Base-by-base conservation (phyloP, 2,797 vertebrate species). In the Hyperoplus immaculatus region DNA sequence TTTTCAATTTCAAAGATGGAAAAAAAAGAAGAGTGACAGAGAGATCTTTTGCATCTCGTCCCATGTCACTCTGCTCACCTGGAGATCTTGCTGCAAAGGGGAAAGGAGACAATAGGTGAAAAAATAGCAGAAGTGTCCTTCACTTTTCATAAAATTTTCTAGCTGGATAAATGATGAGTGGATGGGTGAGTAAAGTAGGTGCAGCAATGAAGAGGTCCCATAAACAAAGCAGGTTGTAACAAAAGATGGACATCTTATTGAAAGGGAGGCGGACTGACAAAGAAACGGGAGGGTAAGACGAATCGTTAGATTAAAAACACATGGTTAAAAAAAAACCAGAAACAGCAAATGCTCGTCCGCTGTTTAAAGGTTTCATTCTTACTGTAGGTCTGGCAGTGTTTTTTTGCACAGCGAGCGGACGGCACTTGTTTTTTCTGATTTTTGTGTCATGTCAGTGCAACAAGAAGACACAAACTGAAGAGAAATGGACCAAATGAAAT, bases 41-140 rank as follows among this genome's bases (percentile, higher is more conserved):
- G 79, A 88, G 80, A 89, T 64, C 29, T 29, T 72, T 69, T 57
- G 42, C 53, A 82, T 88, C 80, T 85, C 86, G 62, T 88, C 63
- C 81, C 49, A 73, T 60, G 81, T 87, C 88, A 87, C 86, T 75
- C 75, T 89, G 70, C 93, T 94, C 93, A 94, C 93, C 93, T 94
- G 93, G 93, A 88, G 93, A 94, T 93, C 92, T 93, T 89, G 93
- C 93, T 94, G 93, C 84, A 70, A 92, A 92, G 68, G 61, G 64
- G 7, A 84, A 72, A 88, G 68, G 61, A 88, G 60, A 92, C 85
- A 88, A 88, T 47, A 61, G 57, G 65, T 81, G 43, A 78, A 62
- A 51, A 65, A 55, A 66, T 42, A 55, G 62, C 68, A 47, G 3
- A 54, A 13, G 45, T 1, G 13, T 51, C 29, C 29, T 29, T 71